phyloP scores from a whole-genome alignment of 2,113 vertebrate species.

The Misgurnus anguillicaudatus region DNA sequence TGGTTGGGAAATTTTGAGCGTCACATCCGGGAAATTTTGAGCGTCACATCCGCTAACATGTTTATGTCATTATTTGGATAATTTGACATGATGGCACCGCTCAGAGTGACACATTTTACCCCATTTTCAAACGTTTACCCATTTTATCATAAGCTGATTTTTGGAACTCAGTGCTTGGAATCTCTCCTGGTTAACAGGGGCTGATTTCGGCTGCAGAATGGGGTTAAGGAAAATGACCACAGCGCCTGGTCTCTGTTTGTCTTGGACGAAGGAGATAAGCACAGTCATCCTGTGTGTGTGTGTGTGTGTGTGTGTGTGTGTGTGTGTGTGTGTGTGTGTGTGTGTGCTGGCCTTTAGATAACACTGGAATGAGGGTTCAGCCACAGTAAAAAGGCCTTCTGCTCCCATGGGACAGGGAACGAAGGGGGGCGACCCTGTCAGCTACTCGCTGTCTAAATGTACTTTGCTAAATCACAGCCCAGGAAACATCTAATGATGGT shows the following conservation, averaged over 20 bases:
- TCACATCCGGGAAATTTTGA: too few species aligned
- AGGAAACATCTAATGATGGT: constrained; percentile 16
- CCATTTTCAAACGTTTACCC: neutral
- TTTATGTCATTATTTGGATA: too few species aligned
- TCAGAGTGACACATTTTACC: too few species aligned
- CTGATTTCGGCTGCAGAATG: constrained; percentile 17
- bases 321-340: constrained; percentile 36
- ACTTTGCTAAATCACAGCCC: constrained; percentile 29
- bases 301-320: constrained; percentile 28
- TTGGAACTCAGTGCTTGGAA: constrained; percentile 1
- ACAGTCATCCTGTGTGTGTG: constrained; percentile 42
- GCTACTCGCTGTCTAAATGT: constrained; percentile 23
- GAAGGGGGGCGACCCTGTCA: constrained; percentile 8
- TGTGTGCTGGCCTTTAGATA: constrained; percentile 46
- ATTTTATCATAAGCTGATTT: neutral
- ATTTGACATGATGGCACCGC: too few species aligned
- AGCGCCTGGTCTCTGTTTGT: constrained; percentile 44
- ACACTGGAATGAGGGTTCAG: constrained; percentile 38
- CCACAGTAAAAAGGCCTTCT: constrained; percentile 14
- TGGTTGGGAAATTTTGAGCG: too few species aligned
- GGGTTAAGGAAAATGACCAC: constrained; percentile 17
- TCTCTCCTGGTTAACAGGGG: constrained; percentile 5
- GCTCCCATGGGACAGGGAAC: constrained; percentile 18
- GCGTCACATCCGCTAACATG: too few species aligned
- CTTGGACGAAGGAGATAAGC: constrained; percentile 55